Conservation (phyloP, 2,888 invertebrate species). For the Drosophila flavopinicola region DNA sequence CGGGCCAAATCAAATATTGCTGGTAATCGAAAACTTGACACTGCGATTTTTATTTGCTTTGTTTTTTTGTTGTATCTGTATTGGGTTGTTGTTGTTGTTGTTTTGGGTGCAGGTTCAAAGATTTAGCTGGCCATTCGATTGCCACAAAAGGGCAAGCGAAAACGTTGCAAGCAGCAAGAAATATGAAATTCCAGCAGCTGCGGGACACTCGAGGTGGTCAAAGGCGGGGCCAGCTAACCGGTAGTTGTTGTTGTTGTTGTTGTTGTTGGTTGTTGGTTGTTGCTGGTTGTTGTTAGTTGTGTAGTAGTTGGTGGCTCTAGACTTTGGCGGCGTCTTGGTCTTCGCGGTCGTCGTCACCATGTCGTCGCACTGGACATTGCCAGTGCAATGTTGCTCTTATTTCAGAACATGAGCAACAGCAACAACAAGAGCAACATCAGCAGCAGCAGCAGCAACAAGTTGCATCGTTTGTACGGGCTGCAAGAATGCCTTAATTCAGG, state of each 20-base stretch:
- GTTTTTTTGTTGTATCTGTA: slow-evolving; percentile 1
- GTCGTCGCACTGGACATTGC: slow-evolving; percentile 71
- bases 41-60: slow-evolving; percentile 34
- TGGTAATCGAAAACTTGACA: slow-evolving; percentile 49
- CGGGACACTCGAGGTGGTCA: slow-evolving; percentile 58
- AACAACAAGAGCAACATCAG: slow-evolving; percentile 30
- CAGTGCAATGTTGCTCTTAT: slow-evolving; percentile 75
- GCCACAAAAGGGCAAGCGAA: slow-evolving; percentile 59
- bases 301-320: slow-evolving; percentile 52
- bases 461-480: slow-evolving; percentile 62
- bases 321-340: slow-evolving; percentile 54
- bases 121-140: slow-evolving; percentile 13
- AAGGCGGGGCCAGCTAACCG: slow-evolving; percentile 60
- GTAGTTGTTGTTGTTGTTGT: slow-evolving; percentile 54
- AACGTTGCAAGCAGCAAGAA: slow-evolving; percentile 39
- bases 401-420: slow-evolving; percentile 66
- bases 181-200: slow-evolving; percentile 69
- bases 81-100: neutral
- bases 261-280: slow-evolving; percentile 40
- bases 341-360: slow-evolving; percentile 62
- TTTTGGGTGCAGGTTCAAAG: slow-evolving; percentile 53
- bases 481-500: slow-evolving; percentile 77
- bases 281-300: slow-evolving; percentile 29
- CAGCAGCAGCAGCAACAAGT: slow-evolving; percentile 45
- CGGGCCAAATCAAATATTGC: slow-evolving; percentile 43